These are phyloP conservation scores for Pachycephus smyrnensis DNA, from an alignment of 2,888 invertebrate genomes.

Conservation along the genomic window DNA sequence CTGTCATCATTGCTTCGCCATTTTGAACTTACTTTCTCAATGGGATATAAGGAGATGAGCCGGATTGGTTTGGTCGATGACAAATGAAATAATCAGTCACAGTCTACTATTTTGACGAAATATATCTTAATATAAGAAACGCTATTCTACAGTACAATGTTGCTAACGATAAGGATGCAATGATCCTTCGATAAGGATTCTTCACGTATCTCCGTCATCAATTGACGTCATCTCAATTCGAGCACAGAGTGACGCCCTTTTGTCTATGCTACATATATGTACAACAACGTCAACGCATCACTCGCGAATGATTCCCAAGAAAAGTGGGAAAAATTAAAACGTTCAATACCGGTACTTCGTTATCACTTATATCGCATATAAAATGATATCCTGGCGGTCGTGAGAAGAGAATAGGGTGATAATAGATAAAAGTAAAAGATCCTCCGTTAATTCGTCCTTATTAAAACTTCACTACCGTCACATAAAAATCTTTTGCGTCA, in stretches of 20 bases:
- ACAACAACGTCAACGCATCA: not conserved
- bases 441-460: not conserved
- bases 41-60: not conserved
- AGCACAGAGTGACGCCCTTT: not conserved
- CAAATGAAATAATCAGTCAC: slow-evolving; percentile 12
- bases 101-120: slow-evolving; percentile 20
- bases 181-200: not conserved
- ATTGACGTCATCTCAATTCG: not conserved
- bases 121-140: slow-evolving; percentile 25
- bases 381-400: not conserved
- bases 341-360: not conserved
- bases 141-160: slow-evolving; percentile 23
- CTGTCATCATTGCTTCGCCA: not conserved
- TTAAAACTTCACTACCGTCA: not conserved
- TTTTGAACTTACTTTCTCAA: not conserved
- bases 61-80: slow-evolving; percentile 7
- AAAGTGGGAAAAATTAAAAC: not conserved
- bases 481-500: not conserved
- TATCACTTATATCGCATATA: not conserved
- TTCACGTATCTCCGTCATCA: not conserved
- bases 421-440: not conserved
- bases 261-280: not conserved
- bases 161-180: slow-evolving; percentile 15
- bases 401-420: not conserved
- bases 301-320: not conserved